Evolutionary conservation across 2,113 vertebrate genomes (phyloP).

Genomic region (Noturus placidus): DNA sequence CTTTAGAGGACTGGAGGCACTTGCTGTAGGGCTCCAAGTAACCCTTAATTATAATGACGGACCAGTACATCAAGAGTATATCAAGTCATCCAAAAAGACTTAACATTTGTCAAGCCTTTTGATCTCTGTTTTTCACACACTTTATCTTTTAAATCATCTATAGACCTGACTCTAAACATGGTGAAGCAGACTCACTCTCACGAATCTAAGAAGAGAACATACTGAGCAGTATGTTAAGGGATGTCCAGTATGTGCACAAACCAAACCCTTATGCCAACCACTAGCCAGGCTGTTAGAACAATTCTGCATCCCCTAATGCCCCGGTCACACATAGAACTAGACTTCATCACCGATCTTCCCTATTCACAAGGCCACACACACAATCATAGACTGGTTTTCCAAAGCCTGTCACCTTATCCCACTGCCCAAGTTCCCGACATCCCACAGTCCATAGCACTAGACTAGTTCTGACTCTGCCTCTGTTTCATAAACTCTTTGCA

Average conservation of each 20-base stretch:
- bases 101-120: not conserved
- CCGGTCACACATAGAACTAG: too few relatives aligned
- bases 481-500: too few relatives aligned
- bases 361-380: too few relatives aligned
- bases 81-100: not conserved
- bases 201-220: not conserved
- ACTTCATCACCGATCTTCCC: too few relatives aligned
- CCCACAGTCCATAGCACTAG: too few relatives aligned
- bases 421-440: too few relatives aligned
- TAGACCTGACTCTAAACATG: not conserved
- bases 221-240: too few relatives aligned
- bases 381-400: not conserved
- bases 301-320: not conserved
- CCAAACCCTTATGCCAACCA: not conserved
- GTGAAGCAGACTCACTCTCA: not conserved
- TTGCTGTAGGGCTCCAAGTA: not conserved
- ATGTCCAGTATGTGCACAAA: too few relatives aligned
- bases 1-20: not conserved
- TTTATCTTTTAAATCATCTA: not conserved
- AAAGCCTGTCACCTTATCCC: too few relatives aligned
- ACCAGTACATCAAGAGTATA: not conserved
- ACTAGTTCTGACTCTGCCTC: too few relatives aligned
- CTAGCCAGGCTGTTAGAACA: not conserved
- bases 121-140: too few relatives aligned
- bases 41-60: not conserved